A percentile compares a stretch with the other conserved stretches of the same genome.
Evolutionary conservation across 2,888 invertebrate species (phyloP).

Genomic region (Seladonia tumulorum): DNA sequence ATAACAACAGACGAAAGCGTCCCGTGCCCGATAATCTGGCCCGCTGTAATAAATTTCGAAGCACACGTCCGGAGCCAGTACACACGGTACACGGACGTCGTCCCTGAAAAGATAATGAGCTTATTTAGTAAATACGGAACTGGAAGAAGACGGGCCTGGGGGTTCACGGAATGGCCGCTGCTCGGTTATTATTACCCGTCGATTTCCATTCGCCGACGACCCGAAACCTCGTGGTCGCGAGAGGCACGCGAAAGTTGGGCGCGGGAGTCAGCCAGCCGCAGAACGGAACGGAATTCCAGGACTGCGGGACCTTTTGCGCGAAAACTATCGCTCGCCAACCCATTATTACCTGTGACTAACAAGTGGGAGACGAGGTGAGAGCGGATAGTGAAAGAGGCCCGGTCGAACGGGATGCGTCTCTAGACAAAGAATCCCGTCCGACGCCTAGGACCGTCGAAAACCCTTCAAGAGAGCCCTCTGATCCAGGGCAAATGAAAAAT

Average conservation of each 20-base stretch:
- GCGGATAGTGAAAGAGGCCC: not conserved
- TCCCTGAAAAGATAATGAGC: not conserved
- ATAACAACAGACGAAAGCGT: not conserved
- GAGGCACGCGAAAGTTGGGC: slow-evolving; percentile 20
- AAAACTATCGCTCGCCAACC: slow-evolving; percentile 36
- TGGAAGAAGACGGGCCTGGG: not conserved
- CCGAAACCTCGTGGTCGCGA: not conserved
- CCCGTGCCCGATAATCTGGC: not conserved
- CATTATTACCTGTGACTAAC: slow-evolving; percentile 49
- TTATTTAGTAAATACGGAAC: slow-evolving; percentile 5
- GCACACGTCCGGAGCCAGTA: not conserved
- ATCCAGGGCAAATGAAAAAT: not conserved
- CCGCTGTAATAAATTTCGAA: not conserved
- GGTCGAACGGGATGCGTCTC: not conserved
- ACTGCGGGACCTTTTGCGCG: slow-evolving; percentile 32
- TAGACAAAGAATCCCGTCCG: not conserved
- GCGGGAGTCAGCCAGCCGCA: slow-evolving; percentile 22
- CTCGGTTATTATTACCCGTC: slow-evolving; percentile 3
- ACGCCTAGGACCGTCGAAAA: not conserved
- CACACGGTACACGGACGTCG: not conserved
- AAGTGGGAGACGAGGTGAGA: slow-evolving; percentile 14
- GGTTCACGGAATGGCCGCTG: not conserved
- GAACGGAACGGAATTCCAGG: slow-evolving; percentile 41
- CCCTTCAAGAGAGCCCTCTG: not conserved
- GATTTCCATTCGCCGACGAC: slow-evolving; percentile 23